Evolutionary conservation across 2,888 invertebrate genomes (phyloP).

Genomic region (Sycophila texana): DNA sequence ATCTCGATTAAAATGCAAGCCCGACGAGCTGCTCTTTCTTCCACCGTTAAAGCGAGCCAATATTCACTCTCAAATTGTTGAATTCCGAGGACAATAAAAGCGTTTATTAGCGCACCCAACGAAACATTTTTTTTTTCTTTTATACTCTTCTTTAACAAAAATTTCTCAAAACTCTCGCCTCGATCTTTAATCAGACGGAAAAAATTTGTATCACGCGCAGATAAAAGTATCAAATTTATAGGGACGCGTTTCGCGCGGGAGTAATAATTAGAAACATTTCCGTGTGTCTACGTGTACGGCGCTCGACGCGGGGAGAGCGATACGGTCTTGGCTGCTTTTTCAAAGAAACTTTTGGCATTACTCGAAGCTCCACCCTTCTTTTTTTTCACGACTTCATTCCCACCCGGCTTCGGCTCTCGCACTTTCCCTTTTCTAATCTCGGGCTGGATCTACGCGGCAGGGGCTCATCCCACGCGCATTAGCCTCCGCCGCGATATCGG

Average conservation of each 20-base stretch:
- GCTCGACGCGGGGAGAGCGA: too few relatives aligned
- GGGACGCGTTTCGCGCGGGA: neutral
- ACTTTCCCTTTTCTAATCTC: conserved; percentile 51
- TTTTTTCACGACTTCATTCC: conserved; percentile 24
- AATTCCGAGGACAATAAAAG: neutral
- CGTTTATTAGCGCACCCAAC: neutral
- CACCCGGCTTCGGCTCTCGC: conserved; percentile 11
- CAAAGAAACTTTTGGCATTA: conserved; percentile 32
- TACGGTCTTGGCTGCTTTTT: neutral
- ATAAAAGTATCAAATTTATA: neutral
- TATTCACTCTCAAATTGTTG: neutral
- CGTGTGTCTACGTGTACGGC: too few relatives aligned
- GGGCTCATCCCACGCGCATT: conserved; percentile 37
- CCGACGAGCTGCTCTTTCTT: conserved; percentile 7
- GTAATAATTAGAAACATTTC: too few relatives aligned
- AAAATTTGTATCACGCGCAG: neutral
- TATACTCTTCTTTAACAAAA: neutral
- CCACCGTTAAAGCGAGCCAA: neutral
- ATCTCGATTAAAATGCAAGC: conserved; percentile 45
- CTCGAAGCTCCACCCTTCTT: neutral
- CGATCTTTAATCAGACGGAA: too few relatives aligned
- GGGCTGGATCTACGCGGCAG: conserved; percentile 21
- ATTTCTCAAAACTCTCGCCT: too few relatives aligned
- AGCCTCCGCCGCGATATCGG: conserved; percentile 28
- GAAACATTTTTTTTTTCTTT: too few relatives aligned